These are phyloP conservation scores for Macroteleia sp. DNA, from an alignment of 2,888 invertebrate genomes.

Conservation along the genomic window DNA sequence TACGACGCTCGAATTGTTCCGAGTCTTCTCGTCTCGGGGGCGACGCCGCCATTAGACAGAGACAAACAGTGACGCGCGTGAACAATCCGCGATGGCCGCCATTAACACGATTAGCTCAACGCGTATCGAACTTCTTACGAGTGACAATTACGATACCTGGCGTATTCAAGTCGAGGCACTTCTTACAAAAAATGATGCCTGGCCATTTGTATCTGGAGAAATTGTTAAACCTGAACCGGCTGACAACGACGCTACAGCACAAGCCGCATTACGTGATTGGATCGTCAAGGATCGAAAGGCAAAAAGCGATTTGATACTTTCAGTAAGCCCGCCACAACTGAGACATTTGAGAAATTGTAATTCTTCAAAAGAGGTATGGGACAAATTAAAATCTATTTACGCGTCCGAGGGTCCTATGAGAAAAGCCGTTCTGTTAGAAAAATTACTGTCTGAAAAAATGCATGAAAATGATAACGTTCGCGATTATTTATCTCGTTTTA, in stretches of 20 bases:
- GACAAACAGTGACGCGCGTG: no score
- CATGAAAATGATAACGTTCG: slow-evolving; percentile 17
- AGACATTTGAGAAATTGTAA: slow-evolving; percentile 15
- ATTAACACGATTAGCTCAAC: not conserved
- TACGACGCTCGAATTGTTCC: no score
- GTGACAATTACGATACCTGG: slow-evolving; percentile 59
- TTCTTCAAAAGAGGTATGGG: slow-evolving; percentile 23
- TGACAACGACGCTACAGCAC: not conserved
- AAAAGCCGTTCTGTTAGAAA: slow-evolving; percentile 8
- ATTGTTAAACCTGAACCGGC: slow-evolving; percentile 5
- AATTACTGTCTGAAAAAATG: slow-evolving; percentile 12
- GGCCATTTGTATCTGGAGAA: not conserved
- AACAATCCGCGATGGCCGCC: not conserved
- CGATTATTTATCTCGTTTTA: slow-evolving; percentile 26
- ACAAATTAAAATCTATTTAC: slow-evolving; percentile 13
- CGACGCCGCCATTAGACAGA: no score
- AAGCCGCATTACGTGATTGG: not conserved
- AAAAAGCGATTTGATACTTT: slow-evolving; percentile 12
- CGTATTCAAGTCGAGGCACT: slow-evolving; percentile 56
- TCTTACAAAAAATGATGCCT: slow-evolving; percentile 51
- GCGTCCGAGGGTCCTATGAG: slow-evolving; percentile 32
- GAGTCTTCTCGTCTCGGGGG: no score
- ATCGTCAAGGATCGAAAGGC: slow-evolving; percentile 1
- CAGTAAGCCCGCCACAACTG: slow-evolving; percentile 16
- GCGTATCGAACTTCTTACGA: not conserved